A percentile compares a stretch with the other conserved stretches of the same genome.
Conservation (phyloP, 1,140 invertebrate species). For the Globodera ellingtonae region DNA sequence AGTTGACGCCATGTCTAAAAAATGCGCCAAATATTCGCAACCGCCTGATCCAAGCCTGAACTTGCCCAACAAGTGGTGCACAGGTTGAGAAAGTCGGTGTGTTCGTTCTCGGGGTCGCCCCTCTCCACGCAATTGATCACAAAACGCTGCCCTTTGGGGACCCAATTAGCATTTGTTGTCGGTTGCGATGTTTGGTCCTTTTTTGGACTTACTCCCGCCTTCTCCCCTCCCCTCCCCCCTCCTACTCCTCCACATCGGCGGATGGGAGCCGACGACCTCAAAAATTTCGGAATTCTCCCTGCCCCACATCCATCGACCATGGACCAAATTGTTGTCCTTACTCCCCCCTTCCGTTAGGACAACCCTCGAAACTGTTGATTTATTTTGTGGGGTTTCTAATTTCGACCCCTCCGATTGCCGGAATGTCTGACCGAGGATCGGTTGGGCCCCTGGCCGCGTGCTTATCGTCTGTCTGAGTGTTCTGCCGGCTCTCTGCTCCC, state of each 20-base stretch:
- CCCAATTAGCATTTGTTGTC: neutral
- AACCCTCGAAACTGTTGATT: neutral
- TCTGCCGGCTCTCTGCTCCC: neutral
- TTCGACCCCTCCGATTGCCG: too few relatives aligned
- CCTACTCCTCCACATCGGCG: too few relatives aligned
- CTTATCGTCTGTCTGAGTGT: slow-evolving; percentile 9
- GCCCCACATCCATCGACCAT: too few relatives aligned
- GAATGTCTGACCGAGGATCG: neutral
- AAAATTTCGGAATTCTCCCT: too few relatives aligned
- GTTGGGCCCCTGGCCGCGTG: neutral
- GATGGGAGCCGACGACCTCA: too few relatives aligned
- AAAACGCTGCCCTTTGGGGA: slow-evolving; percentile 43
- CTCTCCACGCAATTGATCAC: slow-evolving; percentile 51
- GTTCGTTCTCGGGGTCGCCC: slow-evolving; percentile 47
- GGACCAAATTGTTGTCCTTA: too few relatives aligned
- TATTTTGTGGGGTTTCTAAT: neutral
- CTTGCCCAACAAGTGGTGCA: slow-evolving; percentile 48
- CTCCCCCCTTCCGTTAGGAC: neutral
- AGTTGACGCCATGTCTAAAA: slow-evolving; percentile 33
- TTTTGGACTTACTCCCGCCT: neutral
- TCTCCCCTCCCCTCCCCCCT: neutral
- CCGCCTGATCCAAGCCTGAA: neutral
- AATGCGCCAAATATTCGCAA: neutral
- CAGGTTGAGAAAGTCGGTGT: slow-evolving; percentile 45
- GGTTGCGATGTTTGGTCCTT: neutral